Percentiles rank a stretch among this genome's conserved stretches.
phyloP scores from a whole-genome alignment of 2,113 vertebrate genomes.

The Cryptoleucopteryx plumbea region DNA sequence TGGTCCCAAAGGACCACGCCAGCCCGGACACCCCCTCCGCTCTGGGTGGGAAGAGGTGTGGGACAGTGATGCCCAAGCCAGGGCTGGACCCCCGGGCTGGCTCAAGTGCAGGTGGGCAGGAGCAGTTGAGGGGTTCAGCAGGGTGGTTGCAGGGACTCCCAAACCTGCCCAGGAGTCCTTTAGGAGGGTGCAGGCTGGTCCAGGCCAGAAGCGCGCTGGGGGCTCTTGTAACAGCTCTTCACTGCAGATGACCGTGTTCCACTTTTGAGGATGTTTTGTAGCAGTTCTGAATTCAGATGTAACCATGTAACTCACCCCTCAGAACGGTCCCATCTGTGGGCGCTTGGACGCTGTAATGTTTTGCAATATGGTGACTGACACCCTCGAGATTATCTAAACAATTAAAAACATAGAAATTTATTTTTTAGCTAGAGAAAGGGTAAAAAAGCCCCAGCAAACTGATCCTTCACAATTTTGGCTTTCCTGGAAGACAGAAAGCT shows the following conservation, averaged over 20 bases:
- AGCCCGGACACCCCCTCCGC: background rate
- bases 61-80: rapidly evolving
- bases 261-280: background rate
- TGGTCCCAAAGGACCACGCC: background rate
- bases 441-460: background rate
- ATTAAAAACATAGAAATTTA: background rate
- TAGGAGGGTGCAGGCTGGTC: background rate
- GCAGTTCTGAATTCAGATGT: background rate
- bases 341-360: no score
- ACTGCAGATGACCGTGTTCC: background rate
- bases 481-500: background rate
- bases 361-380: background rate
- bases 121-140: rapidly evolving
- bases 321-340: background rate
- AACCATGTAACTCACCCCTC: background rate
- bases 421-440: background rate
- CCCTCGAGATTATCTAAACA: background rate
- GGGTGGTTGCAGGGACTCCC: no score
- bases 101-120: background rate
- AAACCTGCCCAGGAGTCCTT: background rate
- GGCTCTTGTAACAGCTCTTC: background rate
- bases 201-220: rapidly evolving
- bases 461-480: background rate
- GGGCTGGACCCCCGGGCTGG: no score
- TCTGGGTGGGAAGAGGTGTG: background rate